Conservation (phyloP, 1,140 invertebrate species). For the Luehdorfia chinensis region DNA sequence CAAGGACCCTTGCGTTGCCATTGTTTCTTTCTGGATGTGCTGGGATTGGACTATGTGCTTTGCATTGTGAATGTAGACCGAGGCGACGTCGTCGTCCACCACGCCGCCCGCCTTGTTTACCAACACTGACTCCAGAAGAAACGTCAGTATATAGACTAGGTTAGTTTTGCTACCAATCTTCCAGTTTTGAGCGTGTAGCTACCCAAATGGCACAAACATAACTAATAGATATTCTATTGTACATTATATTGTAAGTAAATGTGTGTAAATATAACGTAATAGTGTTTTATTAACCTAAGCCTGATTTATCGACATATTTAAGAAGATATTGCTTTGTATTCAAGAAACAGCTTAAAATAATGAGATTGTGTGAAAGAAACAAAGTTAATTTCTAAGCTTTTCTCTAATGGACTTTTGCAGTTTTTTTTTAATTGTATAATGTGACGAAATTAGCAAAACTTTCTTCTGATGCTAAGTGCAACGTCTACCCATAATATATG, state of each 20-base stretch:
- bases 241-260: constrained; percentile 18
- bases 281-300: constrained; percentile 17
- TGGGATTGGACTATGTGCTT: constrained; percentile 88
- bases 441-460: no score
- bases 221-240: constrained; percentile 21
- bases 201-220: constrained; percentile 40
- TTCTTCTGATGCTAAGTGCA: no score
- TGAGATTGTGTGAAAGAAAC: not conserved
- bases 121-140: constrained; percentile 58
- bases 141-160: constrained; percentile 64
- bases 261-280: constrained; percentile 27
- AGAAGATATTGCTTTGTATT: no score
- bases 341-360: not conserved
- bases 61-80: constrained; percentile 87
- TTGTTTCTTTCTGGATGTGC: constrained; percentile 89
- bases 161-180: constrained; percentile 37
- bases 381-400: not conserved
- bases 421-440: no score
- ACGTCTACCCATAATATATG: no score
- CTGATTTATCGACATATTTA: no score
- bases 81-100: constrained; percentile 61
- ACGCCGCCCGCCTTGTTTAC: constrained; percentile 57
- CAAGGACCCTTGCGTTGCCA: constrained; percentile 88
- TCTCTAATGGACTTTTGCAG: not conserved
- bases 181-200: constrained; percentile 33